Evolutionary conservation across 2,888 invertebrate genomes (phyloP).

Genomic region (Petrolisthes manimaculis): DNA sequence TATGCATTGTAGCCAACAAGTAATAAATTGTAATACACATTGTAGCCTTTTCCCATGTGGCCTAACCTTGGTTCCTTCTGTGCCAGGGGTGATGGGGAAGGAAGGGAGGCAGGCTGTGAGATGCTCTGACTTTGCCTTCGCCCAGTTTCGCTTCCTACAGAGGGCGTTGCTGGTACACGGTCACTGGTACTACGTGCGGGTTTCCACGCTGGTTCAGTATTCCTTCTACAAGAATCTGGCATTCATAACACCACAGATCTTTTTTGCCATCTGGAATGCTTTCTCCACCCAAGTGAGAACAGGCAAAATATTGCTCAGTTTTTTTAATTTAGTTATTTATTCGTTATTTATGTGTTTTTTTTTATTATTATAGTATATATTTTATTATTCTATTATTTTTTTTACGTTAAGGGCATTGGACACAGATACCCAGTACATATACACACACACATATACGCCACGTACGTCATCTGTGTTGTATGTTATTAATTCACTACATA

Average conservation of each 20-base stretch:
- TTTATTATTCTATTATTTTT: neutral
- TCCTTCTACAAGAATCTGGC: constrained; percentile 89
- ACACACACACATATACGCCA: too few relatives aligned
- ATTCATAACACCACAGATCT: constrained; percentile 77
- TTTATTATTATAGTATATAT: neutral
- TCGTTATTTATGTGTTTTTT: neutral
- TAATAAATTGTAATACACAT: neutral
- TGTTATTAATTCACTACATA: too few relatives aligned
- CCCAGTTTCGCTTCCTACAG: constrained; percentile 83
- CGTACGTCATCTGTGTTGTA: too few relatives aligned
- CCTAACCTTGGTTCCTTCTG: neutral
- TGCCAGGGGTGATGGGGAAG: constrained; percentile 73
- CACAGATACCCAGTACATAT: too few relatives aligned
- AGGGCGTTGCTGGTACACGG: constrained; percentile 84
- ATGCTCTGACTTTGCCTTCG: constrained; percentile 88
- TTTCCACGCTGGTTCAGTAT: constrained; percentile 82
- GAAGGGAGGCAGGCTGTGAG: constrained; percentile 76
- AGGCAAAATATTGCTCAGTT: neutral
- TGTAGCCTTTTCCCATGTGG: neutral
- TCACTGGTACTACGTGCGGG: constrained; percentile 83
- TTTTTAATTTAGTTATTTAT: neutral
- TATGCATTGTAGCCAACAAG: too few relatives aligned
- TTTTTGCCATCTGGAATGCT: constrained; percentile 71
- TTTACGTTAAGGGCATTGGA: too few relatives aligned
- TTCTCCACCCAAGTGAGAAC: constrained; percentile 72